Evolutionary conservation across 2,888 invertebrate genomes (phyloP), one percentile per base, ranked within the genome.

Genomic region (Lamproptera curius): DNA sequence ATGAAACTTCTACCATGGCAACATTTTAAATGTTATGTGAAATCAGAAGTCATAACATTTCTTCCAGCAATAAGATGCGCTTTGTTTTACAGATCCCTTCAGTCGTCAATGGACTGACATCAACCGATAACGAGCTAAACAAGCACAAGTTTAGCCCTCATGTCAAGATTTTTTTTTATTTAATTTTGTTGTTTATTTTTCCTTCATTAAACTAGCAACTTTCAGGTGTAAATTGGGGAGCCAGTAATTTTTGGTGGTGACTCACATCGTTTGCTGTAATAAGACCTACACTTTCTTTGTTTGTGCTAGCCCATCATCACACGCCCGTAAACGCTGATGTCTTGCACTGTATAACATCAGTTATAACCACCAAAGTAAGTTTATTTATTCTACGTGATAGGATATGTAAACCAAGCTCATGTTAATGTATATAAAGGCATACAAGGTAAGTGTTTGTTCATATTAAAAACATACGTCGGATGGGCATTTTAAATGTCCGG

Each of bases 211-310:
- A n/a, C n/a, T n/a, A n/a, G n/a, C 23, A 26, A 16, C 13, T 46
- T 47, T 17, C 11, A 50, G n/a, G 50, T 1, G 9, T 41, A 2
- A 33, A 46, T 40, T 50, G n/a, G 50, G 50, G 33, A 36, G 17
- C 31, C 42, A 14, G 17, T 36, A 1, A 1, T 50, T 46, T 26
- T 34, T 50, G 2, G 16, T 23, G 10, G 37, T 46, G 34, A 42
- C 50, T 5, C n/a, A 50, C 46, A 2, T 4, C 13, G 11, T 46
- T 50, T 15, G 33, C 42, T 8, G 16, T 38, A 16, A n/a, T 42
- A 15, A 37, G 45, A 26, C 16, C 42, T 11, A 17, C 20, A 2
- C 9, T 50, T 14, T 1, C 46, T 1, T 42, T 34, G 6, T 11
- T 42, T 0, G 10, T 46, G 2, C 26, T 46, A 14, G 41, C 46